Conservation (phyloP, 2,113 vertebrate genomes). For the Taurulus bubalis region DNA sequence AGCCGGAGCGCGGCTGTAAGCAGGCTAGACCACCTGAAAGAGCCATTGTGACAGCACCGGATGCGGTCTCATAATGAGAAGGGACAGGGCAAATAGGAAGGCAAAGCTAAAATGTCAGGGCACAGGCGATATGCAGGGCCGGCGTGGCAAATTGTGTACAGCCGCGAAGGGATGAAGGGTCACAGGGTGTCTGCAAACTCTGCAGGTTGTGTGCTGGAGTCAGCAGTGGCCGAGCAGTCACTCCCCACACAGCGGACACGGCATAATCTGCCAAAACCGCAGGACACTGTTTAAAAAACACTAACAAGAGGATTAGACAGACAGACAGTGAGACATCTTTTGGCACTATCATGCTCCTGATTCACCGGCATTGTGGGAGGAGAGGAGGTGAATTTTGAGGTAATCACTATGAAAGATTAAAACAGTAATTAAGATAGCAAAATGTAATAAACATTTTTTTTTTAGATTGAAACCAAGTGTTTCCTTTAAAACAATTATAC, state of each 20-base stretch:
- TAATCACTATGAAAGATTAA: conserved; percentile 42
- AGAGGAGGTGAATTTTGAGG: conserved; percentile 13
- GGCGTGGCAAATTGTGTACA: conserved; percentile 38
- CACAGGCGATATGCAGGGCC: conserved; percentile 11
- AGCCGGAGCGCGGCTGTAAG: not conserved
- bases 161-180: conserved; percentile 38
- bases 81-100: conserved; percentile 61
- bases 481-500: conserved; percentile 58
- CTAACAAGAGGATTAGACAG: not conserved
- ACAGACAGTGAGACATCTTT: conserved; percentile 15
- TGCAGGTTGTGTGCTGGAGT: conserved; percentile 59
- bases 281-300: conserved; percentile 30
- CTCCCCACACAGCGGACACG: not conserved
- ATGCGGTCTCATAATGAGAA: conserved; percentile 52
- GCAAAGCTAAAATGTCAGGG: conserved; percentile 73
- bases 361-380: conserved; percentile 10
- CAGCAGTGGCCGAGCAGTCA: conserved; percentile 51
- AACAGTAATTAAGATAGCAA: conserved; percentile 54
- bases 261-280: conserved; percentile 53
- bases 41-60: conserved; percentile 55
- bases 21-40: conserved; percentile 28
- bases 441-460: not conserved
- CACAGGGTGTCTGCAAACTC: conserved; percentile 50
- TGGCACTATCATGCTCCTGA: conserved; percentile 19
- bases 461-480: conserved; percentile 33